Conservation (phyloP, 2,797 vertebrate species). For the Falco concolor region DNA sequence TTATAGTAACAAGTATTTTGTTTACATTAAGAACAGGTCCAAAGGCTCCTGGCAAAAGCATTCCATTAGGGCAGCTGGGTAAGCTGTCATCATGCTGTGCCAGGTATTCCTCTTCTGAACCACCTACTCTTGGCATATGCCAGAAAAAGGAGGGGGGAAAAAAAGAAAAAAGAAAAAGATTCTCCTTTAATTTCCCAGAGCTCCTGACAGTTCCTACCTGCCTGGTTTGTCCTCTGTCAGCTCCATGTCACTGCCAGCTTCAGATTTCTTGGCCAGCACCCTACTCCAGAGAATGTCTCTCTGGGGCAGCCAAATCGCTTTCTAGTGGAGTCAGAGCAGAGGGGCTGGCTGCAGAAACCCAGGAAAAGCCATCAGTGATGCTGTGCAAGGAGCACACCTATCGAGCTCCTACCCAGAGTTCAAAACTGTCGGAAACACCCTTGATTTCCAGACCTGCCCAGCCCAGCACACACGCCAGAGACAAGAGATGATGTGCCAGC, state of each 20-base stretch:
- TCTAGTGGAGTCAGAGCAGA: not conserved
- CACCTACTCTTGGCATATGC: not conserved
- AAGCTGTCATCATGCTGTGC: not conserved
- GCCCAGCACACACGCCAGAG: not conserved
- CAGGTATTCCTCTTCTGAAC: slow-evolving; percentile 14
- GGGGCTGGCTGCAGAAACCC: not conserved
- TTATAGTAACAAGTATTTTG: not conserved
- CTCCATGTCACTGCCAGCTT: not conserved
- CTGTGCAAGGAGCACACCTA: not conserved
- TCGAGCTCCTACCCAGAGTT: not conserved
- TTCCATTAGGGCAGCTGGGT: not conserved
- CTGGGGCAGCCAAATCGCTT: not conserved
- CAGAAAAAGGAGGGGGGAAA: rapidly evolving
- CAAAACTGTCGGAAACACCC: not conserved
- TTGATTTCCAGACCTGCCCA: not conserved
- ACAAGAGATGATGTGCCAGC: not conserved
- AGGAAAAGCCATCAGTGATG: not conserved
- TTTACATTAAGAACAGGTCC: not conserved
- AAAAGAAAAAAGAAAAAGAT: no score
- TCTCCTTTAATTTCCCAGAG: not conserved
- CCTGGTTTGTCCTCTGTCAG: slow-evolving; percentile 4
- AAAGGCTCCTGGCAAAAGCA: slow-evolving; percentile 16
- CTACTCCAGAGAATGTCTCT: not conserved
- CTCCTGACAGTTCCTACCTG: slow-evolving; percentile 13
- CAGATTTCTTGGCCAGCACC: not conserved